phyloP scores from a whole-genome alignment of 2,888 invertebrate species.

The Drosophila bunnanda region DNA sequence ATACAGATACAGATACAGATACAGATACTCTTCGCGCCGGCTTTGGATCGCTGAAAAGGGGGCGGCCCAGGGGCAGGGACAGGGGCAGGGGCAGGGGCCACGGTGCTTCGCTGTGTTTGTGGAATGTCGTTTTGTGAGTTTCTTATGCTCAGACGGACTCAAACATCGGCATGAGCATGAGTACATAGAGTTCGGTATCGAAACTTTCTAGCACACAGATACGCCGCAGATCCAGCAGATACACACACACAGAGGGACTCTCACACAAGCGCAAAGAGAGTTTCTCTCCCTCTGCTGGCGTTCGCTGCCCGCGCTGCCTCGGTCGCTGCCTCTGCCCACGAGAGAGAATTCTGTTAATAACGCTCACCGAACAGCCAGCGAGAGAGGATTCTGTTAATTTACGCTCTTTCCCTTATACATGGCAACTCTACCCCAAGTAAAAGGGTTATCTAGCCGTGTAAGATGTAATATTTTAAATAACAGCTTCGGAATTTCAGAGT shows the following conservation, averaged over 20 bases:
- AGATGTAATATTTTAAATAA: no score
- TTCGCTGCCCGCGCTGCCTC: slow-evolving; percentile 8
- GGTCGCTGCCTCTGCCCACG: slow-evolving; percentile 12
- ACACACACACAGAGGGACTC: slow-evolving; percentile 33
- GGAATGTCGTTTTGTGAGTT: slow-evolving; percentile 83
- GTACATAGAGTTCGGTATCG: slow-evolving; percentile 60
- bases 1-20: slow-evolving; percentile 52
- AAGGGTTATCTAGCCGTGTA: no score
- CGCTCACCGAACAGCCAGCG: no score
- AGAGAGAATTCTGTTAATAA: no score
- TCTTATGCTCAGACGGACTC: slow-evolving; percentile 69
- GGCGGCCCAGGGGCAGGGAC: slow-evolving; percentile 1
- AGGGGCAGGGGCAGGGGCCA: background rate
- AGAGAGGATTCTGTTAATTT: no score
- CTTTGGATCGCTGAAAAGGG: slow-evolving; percentile 20
- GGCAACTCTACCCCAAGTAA: no score
- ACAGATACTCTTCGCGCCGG: slow-evolving; percentile 57
- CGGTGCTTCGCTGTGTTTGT: slow-evolving; percentile 57
- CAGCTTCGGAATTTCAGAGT: no score
- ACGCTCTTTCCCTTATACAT: no score
- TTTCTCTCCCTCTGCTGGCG: slow-evolving; percentile 24
- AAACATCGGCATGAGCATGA: slow-evolving; percentile 56
- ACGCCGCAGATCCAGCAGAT: slow-evolving; percentile 28
- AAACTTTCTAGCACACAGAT: slow-evolving; percentile 65
- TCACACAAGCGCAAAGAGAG: slow-evolving; percentile 41